A percentile compares a stretch with the other conserved stretches of the same genome.
Evolutionary conservation across 2,888 invertebrate species (phyloP).

Genomic region (Mycalesis mineus): DNA sequence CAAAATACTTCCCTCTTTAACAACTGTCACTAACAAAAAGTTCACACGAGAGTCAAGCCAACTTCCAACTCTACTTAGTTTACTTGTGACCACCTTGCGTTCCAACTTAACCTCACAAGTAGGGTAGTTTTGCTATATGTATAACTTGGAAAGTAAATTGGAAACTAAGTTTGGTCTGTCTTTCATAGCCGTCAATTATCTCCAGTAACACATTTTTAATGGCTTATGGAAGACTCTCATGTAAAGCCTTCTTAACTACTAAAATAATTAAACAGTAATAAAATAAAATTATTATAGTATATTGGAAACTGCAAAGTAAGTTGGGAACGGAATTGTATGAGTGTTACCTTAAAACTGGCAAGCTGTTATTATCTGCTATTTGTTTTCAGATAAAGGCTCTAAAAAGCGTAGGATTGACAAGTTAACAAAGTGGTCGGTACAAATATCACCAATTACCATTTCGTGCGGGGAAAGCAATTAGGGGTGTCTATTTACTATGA

Average conservation of each 20-base stretch:
- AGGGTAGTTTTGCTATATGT: not conserved
- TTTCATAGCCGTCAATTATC: too few species aligned
- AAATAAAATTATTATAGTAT: too few species aligned
- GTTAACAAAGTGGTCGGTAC: conserved; percentile 27
- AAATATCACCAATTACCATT: conserved; percentile 25
- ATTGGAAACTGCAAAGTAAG: not conserved
- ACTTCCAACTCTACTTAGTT: too few species aligned
- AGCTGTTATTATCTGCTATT: conserved; percentile 1
- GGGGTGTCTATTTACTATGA: conserved; percentile 24
- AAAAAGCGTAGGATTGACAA: conserved; percentile 25
- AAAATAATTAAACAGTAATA: too few species aligned
- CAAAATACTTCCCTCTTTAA: not conserved
- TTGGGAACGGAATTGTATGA: not conserved
- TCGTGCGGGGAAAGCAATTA: conserved; percentile 26
- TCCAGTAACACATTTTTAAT: too few species aligned
- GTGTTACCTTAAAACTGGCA: not conserved
- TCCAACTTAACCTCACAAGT: too few species aligned
- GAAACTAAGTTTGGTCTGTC: not conserved
- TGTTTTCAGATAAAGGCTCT: conserved; percentile 12
- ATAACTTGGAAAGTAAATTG: not conserved
- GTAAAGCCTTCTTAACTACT: too few species aligned
- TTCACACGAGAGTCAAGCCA: not conserved
- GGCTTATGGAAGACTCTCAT: too few species aligned
- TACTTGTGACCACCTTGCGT: too few species aligned
- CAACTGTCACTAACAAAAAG: not conserved